Evolutionary conservation across 2,113 vertebrate genomes (phyloP).

Genomic region (Actenoides lindsayi): DNA sequence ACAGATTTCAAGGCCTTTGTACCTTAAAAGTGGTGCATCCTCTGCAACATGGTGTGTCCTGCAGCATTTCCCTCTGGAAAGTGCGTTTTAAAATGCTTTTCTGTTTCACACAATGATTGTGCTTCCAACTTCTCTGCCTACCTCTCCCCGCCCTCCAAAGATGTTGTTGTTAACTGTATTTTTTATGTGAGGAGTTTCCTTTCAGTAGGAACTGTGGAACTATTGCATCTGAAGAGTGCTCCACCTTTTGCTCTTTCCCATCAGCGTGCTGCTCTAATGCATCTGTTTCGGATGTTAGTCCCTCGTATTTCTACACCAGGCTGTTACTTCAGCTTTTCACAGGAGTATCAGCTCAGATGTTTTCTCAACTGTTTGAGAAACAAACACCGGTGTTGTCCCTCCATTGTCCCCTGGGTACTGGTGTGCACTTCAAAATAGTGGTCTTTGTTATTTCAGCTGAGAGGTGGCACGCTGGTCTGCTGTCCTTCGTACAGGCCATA

Average conservation of each 20-base stretch:
- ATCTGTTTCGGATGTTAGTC: neutral
- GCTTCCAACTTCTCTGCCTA: neutral
- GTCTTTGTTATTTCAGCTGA: neutral
- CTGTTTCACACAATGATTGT: neutral
- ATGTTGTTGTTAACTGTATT: neutral
- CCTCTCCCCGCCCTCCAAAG: fast-evolving
- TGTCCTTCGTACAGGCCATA: neutral
- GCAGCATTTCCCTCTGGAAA: neutral
- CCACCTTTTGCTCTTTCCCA: neutral
- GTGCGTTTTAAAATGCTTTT: neutral
- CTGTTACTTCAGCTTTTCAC: neutral
- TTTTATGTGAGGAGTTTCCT: neutral
- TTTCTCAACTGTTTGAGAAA: neutral
- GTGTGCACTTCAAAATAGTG: neutral
- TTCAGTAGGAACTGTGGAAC: neutral
- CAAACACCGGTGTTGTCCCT: neutral
- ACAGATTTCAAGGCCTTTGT: neutral
- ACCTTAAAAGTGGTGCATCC: neutral
- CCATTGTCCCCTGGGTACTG: neutral
- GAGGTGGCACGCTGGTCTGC: fast-evolving
- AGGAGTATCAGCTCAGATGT: neutral
- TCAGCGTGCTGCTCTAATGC: neutral
- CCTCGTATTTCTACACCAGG: neutral
- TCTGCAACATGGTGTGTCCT: neutral
- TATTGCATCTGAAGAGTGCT: neutral